These are phyloP conservation scores for Dysdera silvatica DNA, from an alignment of 1,140 invertebrate species.

Conservation along the genomic window DNA sequence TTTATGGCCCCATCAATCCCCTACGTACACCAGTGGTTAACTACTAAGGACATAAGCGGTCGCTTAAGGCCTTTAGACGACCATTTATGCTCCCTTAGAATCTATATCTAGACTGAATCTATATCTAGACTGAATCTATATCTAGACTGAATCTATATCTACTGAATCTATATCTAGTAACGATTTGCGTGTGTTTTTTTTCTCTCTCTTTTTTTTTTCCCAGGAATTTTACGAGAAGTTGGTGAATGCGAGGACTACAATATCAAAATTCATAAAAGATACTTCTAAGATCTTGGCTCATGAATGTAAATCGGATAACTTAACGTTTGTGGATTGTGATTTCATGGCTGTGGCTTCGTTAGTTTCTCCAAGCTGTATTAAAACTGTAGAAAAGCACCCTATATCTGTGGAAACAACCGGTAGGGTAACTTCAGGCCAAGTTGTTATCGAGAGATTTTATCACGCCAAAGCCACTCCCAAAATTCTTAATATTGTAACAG, in stretches of 20 bases:
- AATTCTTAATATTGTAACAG: neutral
- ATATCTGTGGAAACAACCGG: neutral
- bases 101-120: too few relatives aligned
- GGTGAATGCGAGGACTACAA: neutral
- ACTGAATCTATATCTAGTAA: too few relatives aligned
- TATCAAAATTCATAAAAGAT: neutral
- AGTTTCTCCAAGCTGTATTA: neutral
- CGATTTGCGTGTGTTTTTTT: too few relatives aligned
- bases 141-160: too few relatives aligned
- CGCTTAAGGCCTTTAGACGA: too few relatives aligned
- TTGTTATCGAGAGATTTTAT: too few relatives aligned
- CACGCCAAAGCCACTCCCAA: neutral
- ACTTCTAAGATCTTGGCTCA: neutral
- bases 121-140: too few relatives aligned
- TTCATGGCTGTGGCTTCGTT: neutral
- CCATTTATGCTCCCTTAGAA: too few relatives aligned
- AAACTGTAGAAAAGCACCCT: neutral
- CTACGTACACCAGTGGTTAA: too few relatives aligned
- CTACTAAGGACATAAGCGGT: too few relatives aligned
- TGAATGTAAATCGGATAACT: neutral
- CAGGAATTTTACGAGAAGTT: neutral
- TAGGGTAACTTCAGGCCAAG: neutral
- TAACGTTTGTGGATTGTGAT: conserved; percentile 1
- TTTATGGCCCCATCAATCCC: too few relatives aligned
- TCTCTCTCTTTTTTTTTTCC: neutral